phyloP scores from a whole-genome alignment of 1,140 invertebrate species.

The Calliphora vicina region DNA sequence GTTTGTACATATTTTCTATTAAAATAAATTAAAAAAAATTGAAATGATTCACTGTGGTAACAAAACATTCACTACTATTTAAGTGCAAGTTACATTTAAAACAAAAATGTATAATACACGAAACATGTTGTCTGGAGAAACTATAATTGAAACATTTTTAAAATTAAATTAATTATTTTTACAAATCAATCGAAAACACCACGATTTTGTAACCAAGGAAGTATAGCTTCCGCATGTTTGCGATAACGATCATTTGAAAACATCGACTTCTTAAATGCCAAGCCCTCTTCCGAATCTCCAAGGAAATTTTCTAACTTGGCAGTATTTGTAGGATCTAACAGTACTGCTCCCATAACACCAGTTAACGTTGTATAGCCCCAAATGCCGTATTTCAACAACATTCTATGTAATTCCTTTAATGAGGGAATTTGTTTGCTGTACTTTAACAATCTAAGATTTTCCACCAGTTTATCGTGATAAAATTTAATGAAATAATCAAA shows the following conservation, averaged over 20 bases:
- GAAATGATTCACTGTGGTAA: too few relatives aligned
- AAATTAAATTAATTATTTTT: too few relatives aligned
- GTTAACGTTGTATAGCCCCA: slow-evolving; percentile 43
- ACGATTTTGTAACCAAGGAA: slow-evolving; percentile 17
- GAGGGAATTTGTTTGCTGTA: slow-evolving; percentile 47
- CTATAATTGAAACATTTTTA: too few relatives aligned
- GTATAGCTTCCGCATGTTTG: not conserved
- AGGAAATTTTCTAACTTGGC: slow-evolving; percentile 54
- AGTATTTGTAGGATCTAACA: slow-evolving; percentile 46
- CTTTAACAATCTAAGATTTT: slow-evolving; percentile 45
- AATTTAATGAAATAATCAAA: slow-evolving; percentile 53
- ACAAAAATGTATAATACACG: too few relatives aligned
- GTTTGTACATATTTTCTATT: too few relatives aligned
- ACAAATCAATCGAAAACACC: not conserved
- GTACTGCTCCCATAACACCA: slow-evolving; percentile 36
- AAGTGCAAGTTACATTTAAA: too few relatives aligned
- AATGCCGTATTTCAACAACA: slow-evolving; percentile 47
- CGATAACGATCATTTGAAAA: slow-evolving; percentile 35
- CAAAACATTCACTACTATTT: too few relatives aligned
- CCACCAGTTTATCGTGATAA: slow-evolving; percentile 48
- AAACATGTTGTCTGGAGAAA: too few relatives aligned
- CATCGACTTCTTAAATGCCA: slow-evolving; percentile 36
- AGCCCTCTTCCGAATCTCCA: slow-evolving; percentile 38
- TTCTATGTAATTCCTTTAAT: slow-evolving; percentile 46
- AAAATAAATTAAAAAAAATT: too few relatives aligned